These are phyloP conservation scores for Chrysocyon brachyurus DNA, from an alignment of 2,797 vertebrate species.

Conservation along the genomic window DNA sequence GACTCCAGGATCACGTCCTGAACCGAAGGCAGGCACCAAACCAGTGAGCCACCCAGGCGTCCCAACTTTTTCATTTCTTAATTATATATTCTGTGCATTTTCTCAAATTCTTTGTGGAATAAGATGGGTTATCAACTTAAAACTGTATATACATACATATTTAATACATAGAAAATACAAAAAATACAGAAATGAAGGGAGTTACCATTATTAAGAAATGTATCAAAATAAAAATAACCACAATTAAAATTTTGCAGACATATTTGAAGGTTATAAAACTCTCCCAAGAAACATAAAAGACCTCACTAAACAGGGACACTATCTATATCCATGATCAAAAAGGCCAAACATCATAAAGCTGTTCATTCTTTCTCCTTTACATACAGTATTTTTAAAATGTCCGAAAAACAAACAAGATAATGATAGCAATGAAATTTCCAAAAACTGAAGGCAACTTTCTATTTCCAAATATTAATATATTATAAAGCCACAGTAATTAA, in stretches of 20 bases:
- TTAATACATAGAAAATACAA: background rate
- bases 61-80: background rate
- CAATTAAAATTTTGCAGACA: background rate
- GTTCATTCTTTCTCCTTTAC: conserved; percentile 11
- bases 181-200: conserved; percentile 9
- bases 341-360: conserved; percentile 1
- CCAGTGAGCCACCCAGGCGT: too few species aligned
- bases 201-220: conserved; percentile 21
- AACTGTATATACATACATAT: background rate
- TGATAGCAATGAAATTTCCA: conserved; percentile 48
- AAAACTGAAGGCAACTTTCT: background rate
- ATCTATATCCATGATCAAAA: background rate
- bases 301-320: background rate
- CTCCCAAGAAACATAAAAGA: conserved; percentile 12
- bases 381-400: conserved; percentile 25
- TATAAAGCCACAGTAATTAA: conserved; percentile 35
- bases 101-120: conserved; percentile 42
- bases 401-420: conserved; percentile 48
- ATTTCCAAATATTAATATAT: conserved; percentile 27
- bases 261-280: conserved; percentile 57
- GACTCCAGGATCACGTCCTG: too few species aligned
- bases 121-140: conserved; percentile 20
- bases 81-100: conserved; percentile 9
- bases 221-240: conserved; percentile 13
- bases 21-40: too few species aligned